phyloP scores from a whole-genome alignment of 2,113 vertebrate genomes.

The Nyctibius bracteatus region DNA sequence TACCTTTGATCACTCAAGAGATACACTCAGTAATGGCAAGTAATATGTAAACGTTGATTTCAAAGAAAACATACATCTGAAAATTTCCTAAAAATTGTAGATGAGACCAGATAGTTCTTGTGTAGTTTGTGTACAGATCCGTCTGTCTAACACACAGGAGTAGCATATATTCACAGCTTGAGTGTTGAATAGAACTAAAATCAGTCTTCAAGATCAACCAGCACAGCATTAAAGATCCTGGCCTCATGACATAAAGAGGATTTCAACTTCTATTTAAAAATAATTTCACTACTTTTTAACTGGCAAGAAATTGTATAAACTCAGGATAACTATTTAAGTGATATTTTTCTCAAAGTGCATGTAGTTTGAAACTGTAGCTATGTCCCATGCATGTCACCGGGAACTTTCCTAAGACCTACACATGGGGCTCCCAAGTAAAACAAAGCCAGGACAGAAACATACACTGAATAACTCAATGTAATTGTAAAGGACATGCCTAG shows the following conservation, averaged over 20 bases:
- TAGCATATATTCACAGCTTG: background rate
- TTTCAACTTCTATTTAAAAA: background rate
- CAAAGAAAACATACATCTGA: background rate
- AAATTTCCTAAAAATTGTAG: background rate
- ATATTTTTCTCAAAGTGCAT: background rate
- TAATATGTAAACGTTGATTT: background rate
- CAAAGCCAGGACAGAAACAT: background rate
- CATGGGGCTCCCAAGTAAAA: accelerated
- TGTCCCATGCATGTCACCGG: too few relatives aligned
- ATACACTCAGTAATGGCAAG: background rate
- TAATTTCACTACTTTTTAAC: background rate
- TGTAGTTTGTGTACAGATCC: background rate
- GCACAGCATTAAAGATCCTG: background rate
- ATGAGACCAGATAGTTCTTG: background rate
- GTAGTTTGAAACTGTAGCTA: background rate
- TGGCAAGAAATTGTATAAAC: background rate
- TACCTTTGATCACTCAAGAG: background rate
- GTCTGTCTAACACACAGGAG: background rate
- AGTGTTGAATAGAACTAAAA: background rate
- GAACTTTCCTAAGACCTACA: background rate
- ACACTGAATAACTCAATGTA: background rate
- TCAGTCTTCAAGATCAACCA: background rate
- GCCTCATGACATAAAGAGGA: background rate
- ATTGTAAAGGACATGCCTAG: background rate
- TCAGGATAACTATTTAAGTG: background rate